Evolutionary conservation across 2,888 invertebrate species (phyloP), one percentile per base, ranked within the genome.

Genomic region (Rotaria macrura): DNA sequence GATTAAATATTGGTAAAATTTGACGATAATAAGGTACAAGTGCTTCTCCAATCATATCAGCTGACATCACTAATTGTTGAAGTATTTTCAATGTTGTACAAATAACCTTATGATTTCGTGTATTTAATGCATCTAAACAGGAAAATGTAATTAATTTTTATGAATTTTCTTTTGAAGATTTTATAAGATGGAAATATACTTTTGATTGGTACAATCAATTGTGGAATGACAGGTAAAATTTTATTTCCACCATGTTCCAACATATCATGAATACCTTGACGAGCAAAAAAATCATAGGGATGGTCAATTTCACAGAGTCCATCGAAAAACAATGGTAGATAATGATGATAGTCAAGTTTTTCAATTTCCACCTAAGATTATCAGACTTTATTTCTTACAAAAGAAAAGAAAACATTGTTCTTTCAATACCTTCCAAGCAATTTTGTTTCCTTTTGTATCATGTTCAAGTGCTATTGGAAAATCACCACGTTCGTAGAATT

Each of bases 1-100:
- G 93, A 92, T 96, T 96, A 87, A 97, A 93, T 86, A 94, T 93
- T 1, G 97, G 97, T 86, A 98, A 92, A 88, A 98, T 94, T 91
- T 97, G 97, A 87, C 97, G 92, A 92, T 97, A 98, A 92, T 97
- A 97, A 0, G 97, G 97, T n/a, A 97, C 96, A 49, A 98, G 92
- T 0, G 96, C 95, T 89, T 96, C 95, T 0, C 97, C 97, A 38
- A 96, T 94, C 90, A 94, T 93, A 89, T 96, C 95, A 54, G 94
- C 94, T 14, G 95, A 94, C 87, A 93, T 93, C 6, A 96, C 95
- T 87, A 97, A 91, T 91, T 95, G 94, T 91, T 97, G 96, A 54
- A 97, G 92, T 83, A 95, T 94, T 91, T 93, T 94, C 88, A 96
- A 92, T 4, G 95, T 95, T 87, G 94, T 94, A 89, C 95, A 90